These are phyloP conservation scores for Hymenopus coronatus DNA, from an alignment of 2,888 invertebrate genomes.

Conservation along the genomic window DNA sequence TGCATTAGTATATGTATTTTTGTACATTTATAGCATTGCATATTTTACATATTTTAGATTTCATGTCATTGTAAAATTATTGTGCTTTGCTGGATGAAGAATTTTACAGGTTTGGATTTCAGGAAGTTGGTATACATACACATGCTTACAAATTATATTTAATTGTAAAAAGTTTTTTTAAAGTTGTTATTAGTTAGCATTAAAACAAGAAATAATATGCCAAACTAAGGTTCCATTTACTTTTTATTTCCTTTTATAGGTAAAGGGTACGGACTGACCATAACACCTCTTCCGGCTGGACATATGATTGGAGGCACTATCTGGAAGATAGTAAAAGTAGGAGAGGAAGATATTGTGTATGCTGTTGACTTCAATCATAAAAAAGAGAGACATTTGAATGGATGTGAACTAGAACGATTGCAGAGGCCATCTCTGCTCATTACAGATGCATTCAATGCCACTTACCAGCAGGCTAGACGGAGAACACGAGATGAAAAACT, in stretches of 20 bases:
- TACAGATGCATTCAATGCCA: slow-evolving; percentile 93
- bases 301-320: slow-evolving; percentile 99
- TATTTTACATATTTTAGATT: no score
- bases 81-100: no score
- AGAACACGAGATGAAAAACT: slow-evolving; percentile 92
- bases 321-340: slow-evolving; percentile 97
- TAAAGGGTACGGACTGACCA: slow-evolving; percentile 92
- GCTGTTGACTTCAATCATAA: slow-evolving; percentile 99
- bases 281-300: slow-evolving; percentile 93
- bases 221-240: no score
- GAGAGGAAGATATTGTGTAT: slow-evolving; percentile 97
- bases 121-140: no score
- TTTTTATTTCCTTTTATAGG: slow-evolving; percentile 52
- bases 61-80: no score
- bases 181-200: no score
- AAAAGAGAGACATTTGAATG: slow-evolving; percentile 95
- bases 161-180: background rate
- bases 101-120: no score
- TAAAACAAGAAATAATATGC: no score
- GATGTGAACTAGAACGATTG: slow-evolving; percentile 87
- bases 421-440: slow-evolving; percentile 91
- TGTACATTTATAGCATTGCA: no score
- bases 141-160: no score
- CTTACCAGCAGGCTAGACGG: slow-evolving; percentile 87
- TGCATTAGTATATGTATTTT: no score